Conservation (phyloP, 2,113 vertebrate genomes). For the Rhizomys pruinosus region DNA sequence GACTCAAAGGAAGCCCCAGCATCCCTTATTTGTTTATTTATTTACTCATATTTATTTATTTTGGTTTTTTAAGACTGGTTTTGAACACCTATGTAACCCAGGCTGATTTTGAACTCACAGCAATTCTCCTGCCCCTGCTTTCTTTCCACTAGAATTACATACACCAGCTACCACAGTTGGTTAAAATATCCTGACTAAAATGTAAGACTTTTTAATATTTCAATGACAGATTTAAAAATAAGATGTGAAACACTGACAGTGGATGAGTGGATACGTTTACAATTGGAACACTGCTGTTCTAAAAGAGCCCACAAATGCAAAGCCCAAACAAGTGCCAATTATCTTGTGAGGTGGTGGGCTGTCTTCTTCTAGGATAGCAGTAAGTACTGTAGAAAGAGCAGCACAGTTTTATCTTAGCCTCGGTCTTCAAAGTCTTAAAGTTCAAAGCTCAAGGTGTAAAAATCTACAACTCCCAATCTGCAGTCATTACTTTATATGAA, state of each 20-base stretch:
- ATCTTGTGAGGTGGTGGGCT: neutral
- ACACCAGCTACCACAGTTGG: neutral
- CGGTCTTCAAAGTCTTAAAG: conserved; percentile 31
- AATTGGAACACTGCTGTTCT: neutral
- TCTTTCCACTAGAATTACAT: neutral
- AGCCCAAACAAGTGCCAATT: conserved; percentile 4
- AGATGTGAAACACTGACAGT: neutral
- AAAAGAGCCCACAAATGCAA: conserved; percentile 17
- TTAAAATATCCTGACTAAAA: neutral
- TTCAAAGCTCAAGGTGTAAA: conserved; percentile 50
- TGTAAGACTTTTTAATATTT: conserved; percentile 45
- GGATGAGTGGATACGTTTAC: neutral
- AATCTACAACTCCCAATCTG: neutral
- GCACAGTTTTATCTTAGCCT: neutral
- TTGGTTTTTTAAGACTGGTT: neutral
- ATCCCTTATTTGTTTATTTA: neutral
- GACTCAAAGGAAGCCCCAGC: conserved; percentile 40
- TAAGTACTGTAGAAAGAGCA: neutral
- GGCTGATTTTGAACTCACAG: neutral
- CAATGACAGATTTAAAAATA: neutral
- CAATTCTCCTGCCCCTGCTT: neutral
- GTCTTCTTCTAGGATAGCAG: neutral
- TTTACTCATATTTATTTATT: neutral
- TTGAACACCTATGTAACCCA: neutral
- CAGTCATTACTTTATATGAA: neutral